Evolutionary conservation across 2,888 invertebrate species (phyloP).

Genomic region (Ditylenchus weischeri): DNA sequence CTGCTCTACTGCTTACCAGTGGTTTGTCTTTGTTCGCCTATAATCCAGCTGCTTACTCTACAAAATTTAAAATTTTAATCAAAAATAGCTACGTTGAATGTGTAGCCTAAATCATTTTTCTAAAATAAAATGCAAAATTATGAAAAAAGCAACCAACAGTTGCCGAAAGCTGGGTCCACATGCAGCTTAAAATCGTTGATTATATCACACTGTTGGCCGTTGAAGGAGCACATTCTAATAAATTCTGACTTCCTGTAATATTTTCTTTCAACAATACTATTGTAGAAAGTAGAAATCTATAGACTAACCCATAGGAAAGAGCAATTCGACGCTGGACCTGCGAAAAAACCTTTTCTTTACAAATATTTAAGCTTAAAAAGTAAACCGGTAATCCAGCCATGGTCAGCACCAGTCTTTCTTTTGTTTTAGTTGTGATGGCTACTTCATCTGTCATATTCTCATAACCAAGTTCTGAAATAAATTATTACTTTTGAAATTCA

Average conservation of each 20-base stretch:
- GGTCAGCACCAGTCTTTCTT: conserved; percentile 54
- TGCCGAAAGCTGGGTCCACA: conserved; percentile 55
- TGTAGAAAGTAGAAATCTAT: background rate
- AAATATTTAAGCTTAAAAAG: too few species aligned
- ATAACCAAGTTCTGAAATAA: conserved; percentile 43
- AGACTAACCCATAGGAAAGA: conserved; percentile 33
- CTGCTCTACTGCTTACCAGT: conserved; percentile 47
- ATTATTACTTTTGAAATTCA: background rate
- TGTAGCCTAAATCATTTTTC: conserved; percentile 31
- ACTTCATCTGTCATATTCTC: conserved; percentile 55
- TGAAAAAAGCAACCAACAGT: conserved; percentile 34
- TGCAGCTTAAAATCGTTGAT: conserved; percentile 40
- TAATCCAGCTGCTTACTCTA: background rate
- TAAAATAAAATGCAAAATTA: too few species aligned
- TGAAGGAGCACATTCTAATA: conserved; percentile 56
- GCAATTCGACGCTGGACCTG: conserved; percentile 40
- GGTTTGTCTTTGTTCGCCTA: conserved; percentile 23
- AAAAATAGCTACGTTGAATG: conserved; percentile 46
- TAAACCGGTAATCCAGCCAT: conserved; percentile 46
- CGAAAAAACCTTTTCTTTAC: conserved; percentile 43
- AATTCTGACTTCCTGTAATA: conserved; percentile 35
- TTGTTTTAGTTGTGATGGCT: conserved; percentile 56
- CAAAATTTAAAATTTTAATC: background rate
- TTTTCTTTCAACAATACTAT: background rate
- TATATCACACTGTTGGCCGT: conserved; percentile 54